Base-by-base conservation (phyloP, 1,140 invertebrate genomes). In the Mamestra configurata region DNA sequence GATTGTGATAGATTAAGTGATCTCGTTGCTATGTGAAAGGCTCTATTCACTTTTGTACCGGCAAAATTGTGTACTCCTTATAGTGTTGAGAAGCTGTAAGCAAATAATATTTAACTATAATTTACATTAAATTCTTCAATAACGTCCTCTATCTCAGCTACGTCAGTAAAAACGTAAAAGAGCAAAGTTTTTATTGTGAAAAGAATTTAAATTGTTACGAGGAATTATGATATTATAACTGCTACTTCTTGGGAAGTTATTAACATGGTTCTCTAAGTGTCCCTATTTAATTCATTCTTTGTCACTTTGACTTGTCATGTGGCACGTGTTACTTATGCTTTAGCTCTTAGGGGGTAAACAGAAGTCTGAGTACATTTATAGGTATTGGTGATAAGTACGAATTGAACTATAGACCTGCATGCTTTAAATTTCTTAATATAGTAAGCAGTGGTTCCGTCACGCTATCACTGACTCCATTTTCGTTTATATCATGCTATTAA, bases 251-350 rank as follows among this genome's bases (percentile, higher is more conserved):
- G 13, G 2, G 68, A 51, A 71, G 20, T 53, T 20, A 71, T 71
- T 71, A 71, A 71, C 46, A 35, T 71, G 27, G 5, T 71, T 71
- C 15, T 71, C 4, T 51, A 70, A 70, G 13, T 11, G 27, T 70
- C 18, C 1, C 5, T 4, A 24, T 27, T 3, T 70, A 70, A 70
- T 6, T 70, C 4, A 49, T 70, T 70, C 13, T 35, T 61, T 49
- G 40, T 70, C 20, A 46, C 11, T 49, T 70, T 7, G 13, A 5
- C 8, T 68, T 70, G 46, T 71, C 27, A 35, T 71, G 20, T 15
- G 46, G 40, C 66, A 27, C 24, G 66, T 70, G 66, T 70, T 27
- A 46, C 22, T 49, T 22, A 57, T 24, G 7, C 59, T 61, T 27
- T 61, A 10, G 8, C 11, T 15, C 7, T 61, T 11, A 24, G 2